Conservation (phyloP, 2,113 vertebrate genomes). For the Phalacrocorax brasilianus region DNA sequence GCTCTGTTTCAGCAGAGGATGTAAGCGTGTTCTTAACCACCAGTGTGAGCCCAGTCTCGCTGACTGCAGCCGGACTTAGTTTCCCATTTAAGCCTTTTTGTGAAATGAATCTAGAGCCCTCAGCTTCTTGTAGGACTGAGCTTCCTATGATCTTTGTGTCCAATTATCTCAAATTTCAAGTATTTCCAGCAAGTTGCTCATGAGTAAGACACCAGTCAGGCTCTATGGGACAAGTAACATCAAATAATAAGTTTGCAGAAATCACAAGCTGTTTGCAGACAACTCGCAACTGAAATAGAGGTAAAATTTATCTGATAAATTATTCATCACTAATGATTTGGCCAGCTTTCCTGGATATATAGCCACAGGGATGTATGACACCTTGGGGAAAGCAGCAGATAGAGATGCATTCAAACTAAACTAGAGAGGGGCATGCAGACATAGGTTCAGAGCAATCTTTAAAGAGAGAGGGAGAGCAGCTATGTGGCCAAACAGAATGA, state of each 20-base stretch:
- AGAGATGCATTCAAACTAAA: constrained; percentile 42
- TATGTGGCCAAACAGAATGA: not conserved
- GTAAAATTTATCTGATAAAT: constrained; percentile 63
- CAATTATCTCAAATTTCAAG: constrained; percentile 26
- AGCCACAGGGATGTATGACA: constrained; percentile 62
- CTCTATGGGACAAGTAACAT: not conserved
- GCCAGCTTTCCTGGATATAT: constrained; percentile 58
- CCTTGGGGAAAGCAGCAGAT: constrained; percentile 52
- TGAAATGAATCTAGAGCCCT: not conserved
- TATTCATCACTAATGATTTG: constrained; percentile 63
- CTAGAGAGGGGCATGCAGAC: constrained; percentile 3
- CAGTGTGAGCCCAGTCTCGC: not conserved
- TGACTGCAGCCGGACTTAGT: not conserved
- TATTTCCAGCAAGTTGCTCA: constrained; percentile 15
- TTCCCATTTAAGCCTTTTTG: not conserved
- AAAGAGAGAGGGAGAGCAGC: not conserved
- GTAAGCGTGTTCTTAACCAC: not conserved
- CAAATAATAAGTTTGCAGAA: not conserved
- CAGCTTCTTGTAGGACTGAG: not conserved
- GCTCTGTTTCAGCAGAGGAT: not conserved
- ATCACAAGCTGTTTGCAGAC: not conserved
- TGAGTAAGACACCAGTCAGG: not conserved
- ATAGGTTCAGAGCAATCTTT: not conserved
- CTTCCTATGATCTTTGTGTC: not conserved
- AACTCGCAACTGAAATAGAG: constrained; percentile 45